These are phyloP conservation scores for Zaprionus obscuricornis DNA, from an alignment of 2,888 invertebrate species.

Conservation along the genomic window DNA sequence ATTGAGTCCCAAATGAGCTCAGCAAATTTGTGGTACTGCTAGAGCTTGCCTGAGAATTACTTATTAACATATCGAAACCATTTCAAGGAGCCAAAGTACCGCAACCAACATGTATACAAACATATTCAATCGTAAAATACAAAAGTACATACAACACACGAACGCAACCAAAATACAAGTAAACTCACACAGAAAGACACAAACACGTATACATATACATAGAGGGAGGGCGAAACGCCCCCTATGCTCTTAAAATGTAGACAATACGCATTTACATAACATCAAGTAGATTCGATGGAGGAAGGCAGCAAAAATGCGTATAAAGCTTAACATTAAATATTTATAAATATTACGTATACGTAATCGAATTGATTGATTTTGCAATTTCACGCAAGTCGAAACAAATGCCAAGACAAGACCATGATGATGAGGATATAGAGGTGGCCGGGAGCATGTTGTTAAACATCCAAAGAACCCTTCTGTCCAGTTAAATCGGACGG, in stretches of 20 bases:
- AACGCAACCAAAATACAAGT: too few species aligned
- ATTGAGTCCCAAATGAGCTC: constrained; percentile 48
- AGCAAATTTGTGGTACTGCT: constrained; percentile 41
- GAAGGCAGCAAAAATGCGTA: constrained; percentile 43
- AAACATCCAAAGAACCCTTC: neutral
- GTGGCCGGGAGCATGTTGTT: neutral
- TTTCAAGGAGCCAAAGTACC: constrained; percentile 15
- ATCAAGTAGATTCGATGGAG: constrained; percentile 29
- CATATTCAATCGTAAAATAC: constrained; percentile 36
- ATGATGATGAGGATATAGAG: constrained; percentile 16
- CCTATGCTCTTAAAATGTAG: constrained; percentile 23
- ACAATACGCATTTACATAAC: constrained; percentile 63
- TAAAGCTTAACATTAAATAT: constrained; percentile 76
- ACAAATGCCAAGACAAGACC: constrained; percentile 47
- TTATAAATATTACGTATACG: constrained; percentile 77
- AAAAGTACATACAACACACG: constrained; percentile 12
- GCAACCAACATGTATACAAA: constrained; percentile 6
- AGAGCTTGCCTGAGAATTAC: constrained; percentile 44
- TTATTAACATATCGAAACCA: constrained; percentile 66
- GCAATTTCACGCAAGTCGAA: constrained; percentile 70
- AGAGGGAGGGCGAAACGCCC: too few species aligned
- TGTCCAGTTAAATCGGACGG: neutral
- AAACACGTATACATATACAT: neutral
- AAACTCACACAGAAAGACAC: constrained; percentile 7
- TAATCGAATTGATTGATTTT: constrained; percentile 81